A percentile compares a stretch with the other conserved stretches of the same genome.
These are phyloP conservation scores for Leistus spinibarbis DNA, from an alignment of 2,888 invertebrate genomes.

Conservation along the genomic window DNA sequence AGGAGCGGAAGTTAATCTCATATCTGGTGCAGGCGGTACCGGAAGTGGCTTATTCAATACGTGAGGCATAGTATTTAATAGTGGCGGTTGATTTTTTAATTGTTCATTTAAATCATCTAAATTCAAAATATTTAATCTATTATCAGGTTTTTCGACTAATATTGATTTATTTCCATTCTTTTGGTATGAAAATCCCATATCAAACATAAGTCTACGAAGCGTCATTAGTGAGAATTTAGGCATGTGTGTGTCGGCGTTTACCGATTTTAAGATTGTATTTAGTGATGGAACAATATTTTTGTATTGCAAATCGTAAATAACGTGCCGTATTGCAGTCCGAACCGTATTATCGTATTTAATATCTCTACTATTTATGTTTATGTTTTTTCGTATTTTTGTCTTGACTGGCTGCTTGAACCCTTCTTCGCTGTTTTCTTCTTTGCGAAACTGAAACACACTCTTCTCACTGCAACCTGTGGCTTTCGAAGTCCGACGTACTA, in stretches of 20 bases:
- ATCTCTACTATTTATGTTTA: conserved; percentile 55
- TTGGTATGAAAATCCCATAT: conserved; percentile 56
- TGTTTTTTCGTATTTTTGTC: conserved; percentile 53
- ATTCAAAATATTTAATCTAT: conserved; percentile 22
- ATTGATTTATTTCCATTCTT: conserved; percentile 54
- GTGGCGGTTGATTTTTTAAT: conserved; percentile 30
- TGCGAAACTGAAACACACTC: conserved; percentile 55
- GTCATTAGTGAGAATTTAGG: conserved; percentile 57
- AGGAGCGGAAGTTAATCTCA: conserved; percentile 8
- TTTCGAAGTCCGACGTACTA: conserved; percentile 53
- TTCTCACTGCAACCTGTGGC: conserved; percentile 57
- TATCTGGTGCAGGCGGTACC: conserved; percentile 35
- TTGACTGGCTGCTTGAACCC: conserved; percentile 55
- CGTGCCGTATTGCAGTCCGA: conserved; percentile 52
- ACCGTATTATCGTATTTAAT: conserved; percentile 54
- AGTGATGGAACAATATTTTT: conserved; percentile 53
- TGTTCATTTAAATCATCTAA: conserved; percentile 40
- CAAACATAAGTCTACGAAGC: conserved; percentile 52
- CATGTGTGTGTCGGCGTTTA: conserved; percentile 49
- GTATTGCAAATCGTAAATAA: conserved; percentile 54
- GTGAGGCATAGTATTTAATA: conserved; percentile 35
- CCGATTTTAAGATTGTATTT: conserved; percentile 53
- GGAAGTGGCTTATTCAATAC: conserved; percentile 40
- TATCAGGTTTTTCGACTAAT: conserved; percentile 50
- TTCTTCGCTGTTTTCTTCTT: conserved; percentile 54